Evolutionary conservation across 2,113 vertebrate species (phyloP).

Genomic region (Philantomba maxwellii): DNA sequence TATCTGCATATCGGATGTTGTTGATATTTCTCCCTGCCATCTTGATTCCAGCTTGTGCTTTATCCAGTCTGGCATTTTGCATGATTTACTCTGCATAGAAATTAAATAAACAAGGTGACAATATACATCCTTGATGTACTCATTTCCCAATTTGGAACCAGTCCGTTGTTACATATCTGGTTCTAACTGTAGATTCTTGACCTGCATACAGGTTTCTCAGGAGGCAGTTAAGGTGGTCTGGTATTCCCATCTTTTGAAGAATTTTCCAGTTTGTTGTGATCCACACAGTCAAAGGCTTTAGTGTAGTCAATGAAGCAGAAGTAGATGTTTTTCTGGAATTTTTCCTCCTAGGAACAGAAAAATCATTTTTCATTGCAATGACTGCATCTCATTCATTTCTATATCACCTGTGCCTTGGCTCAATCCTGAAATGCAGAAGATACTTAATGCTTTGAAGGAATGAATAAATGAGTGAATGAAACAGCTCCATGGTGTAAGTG

Average conservation of each 20-base stretch:
- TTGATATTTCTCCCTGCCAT: background rate
- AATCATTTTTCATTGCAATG: background rate
- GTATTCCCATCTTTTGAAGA: background rate
- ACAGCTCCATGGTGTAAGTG: background rate
- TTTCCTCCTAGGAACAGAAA: background rate
- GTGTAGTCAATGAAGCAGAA: background rate
- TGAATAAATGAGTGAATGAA: background rate
- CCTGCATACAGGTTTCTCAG: background rate
- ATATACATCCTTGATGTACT: background rate
- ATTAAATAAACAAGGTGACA: background rate
- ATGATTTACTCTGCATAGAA: background rate
- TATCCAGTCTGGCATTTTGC: background rate
- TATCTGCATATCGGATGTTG: background rate
- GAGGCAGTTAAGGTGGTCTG: background rate
- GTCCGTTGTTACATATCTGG: background rate
- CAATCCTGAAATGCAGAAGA: background rate
- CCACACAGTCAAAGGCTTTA: background rate
- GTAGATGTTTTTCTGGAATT: background rate
- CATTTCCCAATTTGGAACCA: background rate
- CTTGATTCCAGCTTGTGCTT: background rate
- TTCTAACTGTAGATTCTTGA: background rate
- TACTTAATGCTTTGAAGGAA: background rate
- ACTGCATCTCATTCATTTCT: background rate
- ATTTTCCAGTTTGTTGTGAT: background rate
- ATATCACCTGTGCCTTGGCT: background rate